Base-by-base conservation (phyloP, 2,113 vertebrate genomes). In the Laticauda colubrina region DNA sequence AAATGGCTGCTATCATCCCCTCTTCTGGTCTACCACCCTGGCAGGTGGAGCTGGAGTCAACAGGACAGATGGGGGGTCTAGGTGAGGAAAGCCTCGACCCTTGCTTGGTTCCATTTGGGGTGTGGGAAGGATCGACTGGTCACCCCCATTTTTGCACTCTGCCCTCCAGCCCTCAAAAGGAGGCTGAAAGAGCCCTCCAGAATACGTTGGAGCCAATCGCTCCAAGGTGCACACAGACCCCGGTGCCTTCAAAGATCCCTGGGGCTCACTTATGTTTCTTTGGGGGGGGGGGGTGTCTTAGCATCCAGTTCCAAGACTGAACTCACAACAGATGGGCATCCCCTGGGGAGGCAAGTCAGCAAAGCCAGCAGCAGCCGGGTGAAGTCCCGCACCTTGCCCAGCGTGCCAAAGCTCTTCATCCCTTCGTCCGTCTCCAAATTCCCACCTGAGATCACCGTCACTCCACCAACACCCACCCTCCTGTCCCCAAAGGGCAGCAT, bases 401-500 rank as follows among this genome's bases (percentile, higher is more conserved):
- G 96, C 97, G 98, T 99, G 98, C 99, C 99, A 98, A 99, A 99
- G 98, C 98, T 99, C 96, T 98, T 99, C 97, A 99, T 99, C 97
- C 99, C 99, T 81, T 98, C 98, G 39, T 97, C 98, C 3, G 96
- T 98, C 92, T 97, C 98, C 97, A 99, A 99, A 97, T 99, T 99
- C 96, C 99, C 99, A 9, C 99, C 99, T 2, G 99, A 99, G 97
- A 99, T 99, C 98, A 99, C 99, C 11, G 99, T 99, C 94, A 99
- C 99, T 0, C 99, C 99, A 5, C 99, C 99, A 45, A 99, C 99
- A 12, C 99, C 99, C 90, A 99, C 99, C 29, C 98, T 99, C 69
- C 99, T 99, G 92, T 99, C 99, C 45, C 99, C 99, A 89, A 99
- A 99, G 97, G 99, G 99, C 97, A 99, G 99, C 97, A 98, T 99